phyloP scores from a whole-genome alignment of 2,888 invertebrate genomes.

The Pristionchus arcanus region DNA sequence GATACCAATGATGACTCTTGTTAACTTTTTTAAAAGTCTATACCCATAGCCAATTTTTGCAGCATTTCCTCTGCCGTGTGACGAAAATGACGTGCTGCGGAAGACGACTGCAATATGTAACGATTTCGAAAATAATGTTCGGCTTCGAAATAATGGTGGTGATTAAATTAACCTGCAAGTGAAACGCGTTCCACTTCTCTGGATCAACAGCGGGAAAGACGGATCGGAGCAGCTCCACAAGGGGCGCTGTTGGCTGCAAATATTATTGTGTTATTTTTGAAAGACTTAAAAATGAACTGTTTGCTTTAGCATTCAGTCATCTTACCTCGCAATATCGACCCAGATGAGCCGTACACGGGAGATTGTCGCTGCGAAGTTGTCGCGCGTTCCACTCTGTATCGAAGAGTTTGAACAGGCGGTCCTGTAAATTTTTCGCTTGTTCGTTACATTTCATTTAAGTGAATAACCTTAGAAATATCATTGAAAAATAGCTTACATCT shows the following conservation, averaged over 20 bases:
- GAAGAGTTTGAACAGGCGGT: neutral
- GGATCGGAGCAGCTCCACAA: neutral
- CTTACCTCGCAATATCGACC: neutral
- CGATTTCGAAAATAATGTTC: neutral
- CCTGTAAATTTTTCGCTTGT: neutral
- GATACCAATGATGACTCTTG: neutral
- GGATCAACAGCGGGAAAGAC: neutral
- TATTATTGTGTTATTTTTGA: no score
- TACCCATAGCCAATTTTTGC: neutral
- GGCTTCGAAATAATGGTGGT: neutral
- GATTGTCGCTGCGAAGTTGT: neutral
- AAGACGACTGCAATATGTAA: neutral
- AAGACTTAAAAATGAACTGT: neutral
- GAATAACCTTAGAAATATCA: no score
- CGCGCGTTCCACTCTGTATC: neutral
- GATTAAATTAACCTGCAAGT: neutral
- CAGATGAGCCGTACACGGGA: neutral
- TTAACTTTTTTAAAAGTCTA: no score
- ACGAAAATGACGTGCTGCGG: neutral
- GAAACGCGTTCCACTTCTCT: neutral
- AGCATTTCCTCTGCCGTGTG: neutral
- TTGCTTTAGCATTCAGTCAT: no score
- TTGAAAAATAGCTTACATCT: no score
- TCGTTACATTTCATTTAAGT: no score
- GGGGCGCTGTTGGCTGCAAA: neutral